phyloP scores from a whole-genome alignment of 1,140 invertebrate species.

The Ganaspis sp. region DNA sequence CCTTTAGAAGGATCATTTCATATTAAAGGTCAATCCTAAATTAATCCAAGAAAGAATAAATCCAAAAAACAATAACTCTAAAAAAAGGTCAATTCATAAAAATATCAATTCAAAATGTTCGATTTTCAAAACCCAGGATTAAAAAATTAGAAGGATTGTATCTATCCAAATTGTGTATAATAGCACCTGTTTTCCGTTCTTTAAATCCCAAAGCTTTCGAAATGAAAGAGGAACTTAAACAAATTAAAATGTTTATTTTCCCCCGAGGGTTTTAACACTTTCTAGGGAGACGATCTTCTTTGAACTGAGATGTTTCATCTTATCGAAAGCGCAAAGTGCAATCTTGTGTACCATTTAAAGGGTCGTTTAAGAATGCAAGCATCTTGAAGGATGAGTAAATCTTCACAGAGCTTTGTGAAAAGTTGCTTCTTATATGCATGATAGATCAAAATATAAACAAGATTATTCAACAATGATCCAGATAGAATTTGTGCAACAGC shows the following conservation, averaged over 20 bases:
- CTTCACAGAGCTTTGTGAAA: not conserved
- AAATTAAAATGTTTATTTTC: slow-evolving; percentile 2
- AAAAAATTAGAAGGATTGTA: too few relatives aligned
- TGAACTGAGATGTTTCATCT: slow-evolving; percentile 3
- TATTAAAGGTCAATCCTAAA: too few relatives aligned
- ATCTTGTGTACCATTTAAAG: slow-evolving; percentile 18
- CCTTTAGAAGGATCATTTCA: too few relatives aligned
- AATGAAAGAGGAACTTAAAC: not conserved
- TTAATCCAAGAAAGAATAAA: too few relatives aligned
- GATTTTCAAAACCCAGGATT: too few relatives aligned
- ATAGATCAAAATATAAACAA: not conserved
- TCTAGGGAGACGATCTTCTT: not conserved
- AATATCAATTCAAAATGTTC: too few relatives aligned
- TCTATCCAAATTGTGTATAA: too few relatives aligned
- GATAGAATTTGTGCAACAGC: not conserved
- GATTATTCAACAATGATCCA: not conserved
- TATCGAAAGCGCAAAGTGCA: slow-evolving; percentile 23
- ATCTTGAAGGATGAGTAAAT: slow-evolving; percentile 4
- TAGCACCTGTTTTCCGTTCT: too few relatives aligned
- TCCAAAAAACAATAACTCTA: too few relatives aligned
- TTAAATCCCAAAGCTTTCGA: too few relatives aligned
- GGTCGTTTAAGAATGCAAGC: slow-evolving; percentile 23
- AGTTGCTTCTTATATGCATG: not conserved
- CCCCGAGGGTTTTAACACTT: not conserved
- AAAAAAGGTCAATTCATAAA: too few relatives aligned